phyloP scores from a whole-genome alignment of 2,113 vertebrate species.

The Brienomyrus brachyistius region DNA sequence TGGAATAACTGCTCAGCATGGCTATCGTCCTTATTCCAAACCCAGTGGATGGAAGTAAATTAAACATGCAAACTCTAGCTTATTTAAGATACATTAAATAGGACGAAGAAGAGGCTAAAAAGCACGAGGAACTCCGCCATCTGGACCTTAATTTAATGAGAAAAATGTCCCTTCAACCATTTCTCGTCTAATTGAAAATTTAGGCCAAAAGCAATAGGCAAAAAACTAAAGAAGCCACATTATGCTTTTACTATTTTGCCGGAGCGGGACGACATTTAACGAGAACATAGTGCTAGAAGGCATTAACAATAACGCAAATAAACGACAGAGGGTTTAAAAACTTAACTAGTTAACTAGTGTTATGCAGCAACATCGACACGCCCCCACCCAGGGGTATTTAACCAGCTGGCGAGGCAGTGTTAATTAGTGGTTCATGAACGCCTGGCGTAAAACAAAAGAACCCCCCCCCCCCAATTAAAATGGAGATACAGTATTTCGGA shows the following conservation, averaged over 20 bases:
- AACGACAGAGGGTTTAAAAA: neutral
- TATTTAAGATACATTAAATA: neutral
- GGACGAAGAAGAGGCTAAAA: neutral
- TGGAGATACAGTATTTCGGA: constrained; percentile 15
- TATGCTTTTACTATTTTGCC: neutral
- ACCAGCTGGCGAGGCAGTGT: neutral
- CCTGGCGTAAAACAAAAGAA: constrained; percentile 18
- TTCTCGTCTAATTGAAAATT: neutral
- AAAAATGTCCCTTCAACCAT: neutral
- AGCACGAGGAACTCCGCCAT: neutral
- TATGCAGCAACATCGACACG: neutral
- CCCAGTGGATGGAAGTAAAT: neutral
- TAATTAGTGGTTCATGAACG: neutral
- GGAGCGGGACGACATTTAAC: neutral
- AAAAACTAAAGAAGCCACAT: neutral
- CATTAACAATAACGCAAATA: neutral
- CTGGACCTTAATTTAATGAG: neutral
- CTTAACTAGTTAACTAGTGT: neutral
- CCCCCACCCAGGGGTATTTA: neutral
- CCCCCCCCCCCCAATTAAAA: constrained; percentile 14
- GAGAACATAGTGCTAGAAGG: neutral
- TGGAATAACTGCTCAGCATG: neutral
- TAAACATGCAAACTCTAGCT: neutral
- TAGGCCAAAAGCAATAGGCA: neutral
- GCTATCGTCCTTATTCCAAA: neutral